These are phyloP conservation scores for Eulemur rubriventer DNA, from an alignment of 2,797 vertebrate genomes.

Conservation along the genomic window DNA sequence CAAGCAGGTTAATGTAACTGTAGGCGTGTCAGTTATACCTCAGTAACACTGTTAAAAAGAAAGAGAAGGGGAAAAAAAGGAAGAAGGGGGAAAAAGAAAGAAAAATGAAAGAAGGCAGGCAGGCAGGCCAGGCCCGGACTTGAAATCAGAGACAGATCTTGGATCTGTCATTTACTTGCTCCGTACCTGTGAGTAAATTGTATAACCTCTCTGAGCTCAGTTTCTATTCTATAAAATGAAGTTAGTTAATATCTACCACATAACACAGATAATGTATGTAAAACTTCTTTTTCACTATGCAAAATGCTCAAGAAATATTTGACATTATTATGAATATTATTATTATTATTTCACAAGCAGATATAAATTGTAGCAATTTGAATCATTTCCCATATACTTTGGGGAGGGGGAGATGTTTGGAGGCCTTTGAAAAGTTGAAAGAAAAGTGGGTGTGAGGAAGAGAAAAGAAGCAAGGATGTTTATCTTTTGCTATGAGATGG, in stretches of 20 bases:
- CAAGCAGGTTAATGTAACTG: not conserved
- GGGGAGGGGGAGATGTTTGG: not conserved
- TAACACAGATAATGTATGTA: not conserved
- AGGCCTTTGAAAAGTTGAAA: not conserved
- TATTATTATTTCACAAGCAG: not conserved
- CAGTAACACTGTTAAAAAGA: not conserved
- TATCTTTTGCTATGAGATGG: not conserved
- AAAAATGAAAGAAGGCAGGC: not conserved
- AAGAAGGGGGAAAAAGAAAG: not conserved
- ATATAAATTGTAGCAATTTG: not conserved
- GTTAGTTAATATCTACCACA: not conserved
- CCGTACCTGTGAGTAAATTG: not conserved
- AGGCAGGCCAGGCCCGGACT: not conserved
- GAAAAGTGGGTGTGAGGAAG: not conserved
- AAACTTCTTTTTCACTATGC: not conserved
- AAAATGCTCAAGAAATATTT: not conserved
- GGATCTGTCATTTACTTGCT: not conserved
- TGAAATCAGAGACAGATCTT: not conserved
- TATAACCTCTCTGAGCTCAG: not conserved
- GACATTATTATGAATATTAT: not conserved
- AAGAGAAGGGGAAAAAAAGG: not conserved
- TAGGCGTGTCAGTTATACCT: not conserved
- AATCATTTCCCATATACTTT: not conserved
- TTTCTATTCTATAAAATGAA: not conserved
- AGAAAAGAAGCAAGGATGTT: not conserved